Conservation (phyloP, 2,113 vertebrate genomes). For the Macquaria australasica region DNA sequence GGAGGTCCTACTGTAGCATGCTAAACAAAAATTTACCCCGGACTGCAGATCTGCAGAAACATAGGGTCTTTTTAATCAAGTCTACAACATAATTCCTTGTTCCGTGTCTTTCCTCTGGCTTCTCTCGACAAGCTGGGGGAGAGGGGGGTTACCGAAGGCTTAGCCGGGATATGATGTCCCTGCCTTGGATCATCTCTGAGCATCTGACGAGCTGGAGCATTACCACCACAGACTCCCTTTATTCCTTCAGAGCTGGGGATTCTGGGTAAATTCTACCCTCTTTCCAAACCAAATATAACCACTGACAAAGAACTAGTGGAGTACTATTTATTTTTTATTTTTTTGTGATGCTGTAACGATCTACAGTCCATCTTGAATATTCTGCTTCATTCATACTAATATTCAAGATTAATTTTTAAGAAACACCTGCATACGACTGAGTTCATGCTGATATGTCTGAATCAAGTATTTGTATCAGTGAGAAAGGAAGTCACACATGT, state of each 20-base stretch:
- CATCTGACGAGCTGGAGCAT: conserved; percentile 76
- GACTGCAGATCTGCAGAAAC: conserved; percentile 43
- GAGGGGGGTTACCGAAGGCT: conserved; percentile 65
- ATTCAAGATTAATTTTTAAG: neutral
- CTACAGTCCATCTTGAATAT: conserved; percentile 13
- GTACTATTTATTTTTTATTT: neutral
- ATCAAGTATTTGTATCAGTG: conserved; percentile 6
- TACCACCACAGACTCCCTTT: conserved; percentile 68
- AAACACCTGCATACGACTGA: neutral
- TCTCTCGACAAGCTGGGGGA: conserved; percentile 37
- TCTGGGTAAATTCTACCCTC: conserved; percentile 66
- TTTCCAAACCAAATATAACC: conserved; percentile 40
- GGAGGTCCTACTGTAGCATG: conserved; percentile 6
- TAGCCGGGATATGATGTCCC: conserved; percentile 80
- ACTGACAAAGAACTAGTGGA: conserved; percentile 33
- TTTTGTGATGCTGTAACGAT: conserved; percentile 29
- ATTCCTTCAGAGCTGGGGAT: conserved; percentile 67
- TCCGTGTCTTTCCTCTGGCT: conserved; percentile 55
- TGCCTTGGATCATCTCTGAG: conserved; percentile 78
- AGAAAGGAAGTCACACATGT: conserved; percentile 1
- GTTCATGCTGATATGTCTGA: conserved; percentile 6
- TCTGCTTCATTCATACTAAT: neutral
- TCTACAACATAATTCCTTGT: conserved; percentile 67
- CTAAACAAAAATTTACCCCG: conserved; percentile 46
- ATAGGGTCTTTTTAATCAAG: conserved; percentile 62